Conservation (phyloP, 64 coral and sea anemone species). For the Orbicella faveolata region DNA sequence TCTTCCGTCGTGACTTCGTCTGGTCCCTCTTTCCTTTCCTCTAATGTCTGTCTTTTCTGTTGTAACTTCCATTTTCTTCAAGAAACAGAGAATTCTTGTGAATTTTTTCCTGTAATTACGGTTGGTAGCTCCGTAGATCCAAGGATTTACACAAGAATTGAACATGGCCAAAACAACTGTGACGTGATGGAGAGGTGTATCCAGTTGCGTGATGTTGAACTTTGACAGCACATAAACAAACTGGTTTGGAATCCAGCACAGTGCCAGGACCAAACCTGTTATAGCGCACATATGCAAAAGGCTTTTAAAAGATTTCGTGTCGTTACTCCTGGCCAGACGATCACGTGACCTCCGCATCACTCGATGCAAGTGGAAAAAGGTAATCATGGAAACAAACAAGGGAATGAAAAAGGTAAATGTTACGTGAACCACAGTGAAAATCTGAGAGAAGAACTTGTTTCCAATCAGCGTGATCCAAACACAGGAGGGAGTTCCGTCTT, state of each 20-base stretch:
- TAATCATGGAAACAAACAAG: constrained; percentile 21
- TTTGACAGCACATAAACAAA: constrained; percentile 76
- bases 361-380: constrained; percentile 34
- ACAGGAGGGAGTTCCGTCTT: not conserved
- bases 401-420: constrained; percentile 47
- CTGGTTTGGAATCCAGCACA: constrained; percentile 81
- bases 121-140: constrained; percentile 82
- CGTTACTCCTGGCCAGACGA: not conserved
- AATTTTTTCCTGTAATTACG: constrained; percentile 64
- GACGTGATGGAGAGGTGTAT: constrained; percentile 63
- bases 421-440: constrained; percentile 17
- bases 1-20: not conserved
- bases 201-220: constrained; percentile 56
- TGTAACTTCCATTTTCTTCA: constrained; percentile 18
- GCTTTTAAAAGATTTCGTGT: constrained; percentile 25
- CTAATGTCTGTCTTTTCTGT: not conserved
- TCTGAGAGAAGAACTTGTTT: not conserved
- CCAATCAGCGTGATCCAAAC: constrained; percentile 25
- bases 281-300: constrained; percentile 75
- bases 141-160: constrained; percentile 74
- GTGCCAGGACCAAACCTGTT: constrained; percentile 53
- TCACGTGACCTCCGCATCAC: constrained; percentile 30
- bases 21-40: not conserved
- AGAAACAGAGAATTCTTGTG: constrained; percentile 8
- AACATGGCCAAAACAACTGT: constrained; percentile 80